Conservation (phyloP, 2,797 vertebrate genomes). For the Myoxocephalus aenaeus region DNA sequence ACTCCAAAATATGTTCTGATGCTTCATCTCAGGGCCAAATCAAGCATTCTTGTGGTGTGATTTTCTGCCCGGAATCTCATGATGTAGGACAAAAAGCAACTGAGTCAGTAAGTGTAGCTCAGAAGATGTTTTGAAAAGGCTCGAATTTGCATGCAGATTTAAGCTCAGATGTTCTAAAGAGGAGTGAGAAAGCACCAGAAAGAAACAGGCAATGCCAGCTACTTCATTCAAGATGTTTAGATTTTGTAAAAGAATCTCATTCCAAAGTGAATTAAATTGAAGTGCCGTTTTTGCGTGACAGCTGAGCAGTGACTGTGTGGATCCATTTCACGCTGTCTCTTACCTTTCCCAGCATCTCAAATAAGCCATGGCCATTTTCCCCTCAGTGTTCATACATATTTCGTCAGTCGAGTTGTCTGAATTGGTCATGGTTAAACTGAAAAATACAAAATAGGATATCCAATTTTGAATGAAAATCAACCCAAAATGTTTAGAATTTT, state of each 20-base stretch:
- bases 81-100: not conserved
- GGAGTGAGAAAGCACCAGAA: not conserved
- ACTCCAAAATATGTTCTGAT: not conserved
- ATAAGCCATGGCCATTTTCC: slow-evolving; percentile 56
- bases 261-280: not conserved
- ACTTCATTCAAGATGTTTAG: not conserved
- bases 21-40: slow-evolving; percentile 2
- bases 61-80: slow-evolving; percentile 3
- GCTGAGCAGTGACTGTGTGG: not conserved
- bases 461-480: not conserved
- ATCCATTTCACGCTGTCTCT: not conserved
- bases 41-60: slow-evolving; percentile 19
- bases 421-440: slow-evolving; percentile 70
- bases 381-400: slow-evolving; percentile 67
- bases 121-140: not conserved
- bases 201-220: not conserved
- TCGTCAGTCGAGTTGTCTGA: slow-evolving; percentile 7
- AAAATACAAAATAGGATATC: slow-evolving; percentile 15
- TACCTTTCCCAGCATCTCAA: slow-evolving; percentile 82
- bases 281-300: not conserved
- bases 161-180: not conserved
- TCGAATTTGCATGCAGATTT: slow-evolving; percentile 6
- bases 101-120: slow-evolving; percentile 3
- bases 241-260: not conserved
- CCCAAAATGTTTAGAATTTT: fast-evolving